Base-by-base conservation (phyloP, 2,888 invertebrate species). In the Chloroclysta siterata region DNA sequence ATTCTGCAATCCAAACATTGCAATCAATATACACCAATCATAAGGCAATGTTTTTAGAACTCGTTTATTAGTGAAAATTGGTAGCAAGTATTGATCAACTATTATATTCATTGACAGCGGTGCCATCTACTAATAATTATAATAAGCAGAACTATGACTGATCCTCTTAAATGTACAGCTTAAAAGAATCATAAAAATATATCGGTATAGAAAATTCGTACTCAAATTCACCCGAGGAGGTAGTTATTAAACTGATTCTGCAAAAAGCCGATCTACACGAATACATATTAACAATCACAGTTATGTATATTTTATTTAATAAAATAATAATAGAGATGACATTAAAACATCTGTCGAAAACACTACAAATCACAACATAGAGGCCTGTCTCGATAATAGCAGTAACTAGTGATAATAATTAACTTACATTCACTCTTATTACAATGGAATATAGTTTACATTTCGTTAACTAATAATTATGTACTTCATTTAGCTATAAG, bases 331-430 rank as follows among this genome's bases (percentile, higher is more conserved):
- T 81, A 84, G 80, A 83, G 78, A 80, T 82, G 84, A 86, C 80
- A 79, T 59, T 80, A 78, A 86, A 87, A 88, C 79, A 84, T 79
- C 75, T 85, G 80, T 89, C 86, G 81, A 89, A 89, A 89, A 89
- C 74, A 86, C 86, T 88, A 88, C 86, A 80, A 86, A 84, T 89
- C 88, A 90, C 89, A 89, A 89, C 85, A 80, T 84, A 86, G 82
- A 85, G 82, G 85, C 83, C 84, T 80, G 85, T 84, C 79, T 82
- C 79, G 78, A 79, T 80, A 65, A 79, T 77, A 83, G 79, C 76
- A 78, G 80, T 83, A 79, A 82, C 84, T 87, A 88, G 79, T 85
- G 84, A 87, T 85, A 88, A 85, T 84, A 88, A 85, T 84, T 83
- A 82, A 82, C 82, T 84, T 84, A 89, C 83, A 83, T 82, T 87